Percentiles rank a stretch among this genome's conserved stretches.
Conservation (phyloP, 2,888 invertebrate genomes). For the Mantis religiosa region DNA sequence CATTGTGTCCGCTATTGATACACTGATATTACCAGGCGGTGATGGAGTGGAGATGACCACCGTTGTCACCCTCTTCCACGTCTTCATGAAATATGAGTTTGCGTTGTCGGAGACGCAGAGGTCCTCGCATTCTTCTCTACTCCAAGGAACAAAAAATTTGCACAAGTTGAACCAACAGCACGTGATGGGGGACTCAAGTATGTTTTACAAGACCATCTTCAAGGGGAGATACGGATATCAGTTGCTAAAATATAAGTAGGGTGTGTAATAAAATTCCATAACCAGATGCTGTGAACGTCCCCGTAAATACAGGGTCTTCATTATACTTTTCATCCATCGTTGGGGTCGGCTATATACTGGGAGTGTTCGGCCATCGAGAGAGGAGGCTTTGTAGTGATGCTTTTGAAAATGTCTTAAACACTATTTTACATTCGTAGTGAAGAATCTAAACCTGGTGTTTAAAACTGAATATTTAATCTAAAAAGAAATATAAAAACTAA, state of each 20-base stretch:
- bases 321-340: not conserved
- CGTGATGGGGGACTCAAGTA: not conserved
- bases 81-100: constrained; percentile 30
- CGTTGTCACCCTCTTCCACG: constrained; percentile 7
- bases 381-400: no score
- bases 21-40: constrained; percentile 28
- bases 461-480: no score
- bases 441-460: no score
- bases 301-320: no score
- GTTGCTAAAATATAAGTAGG: no score
- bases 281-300: no score
- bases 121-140: not conserved
- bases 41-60: constrained; percentile 30
- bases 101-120: not conserved
- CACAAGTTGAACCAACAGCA: not conserved
- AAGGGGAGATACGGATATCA: not conserved
- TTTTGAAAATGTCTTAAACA: no score
- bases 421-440: no score
- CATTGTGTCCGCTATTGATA: constrained; percentile 29
- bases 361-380: no score
- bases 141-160: not conserved
- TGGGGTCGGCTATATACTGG: not conserved
- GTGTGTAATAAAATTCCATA: no score
- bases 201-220: no score
- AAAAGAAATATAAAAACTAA: no score